phyloP scores from a whole-genome alignment of 1,140 invertebrate species.

The Eulimnadia texana region DNA sequence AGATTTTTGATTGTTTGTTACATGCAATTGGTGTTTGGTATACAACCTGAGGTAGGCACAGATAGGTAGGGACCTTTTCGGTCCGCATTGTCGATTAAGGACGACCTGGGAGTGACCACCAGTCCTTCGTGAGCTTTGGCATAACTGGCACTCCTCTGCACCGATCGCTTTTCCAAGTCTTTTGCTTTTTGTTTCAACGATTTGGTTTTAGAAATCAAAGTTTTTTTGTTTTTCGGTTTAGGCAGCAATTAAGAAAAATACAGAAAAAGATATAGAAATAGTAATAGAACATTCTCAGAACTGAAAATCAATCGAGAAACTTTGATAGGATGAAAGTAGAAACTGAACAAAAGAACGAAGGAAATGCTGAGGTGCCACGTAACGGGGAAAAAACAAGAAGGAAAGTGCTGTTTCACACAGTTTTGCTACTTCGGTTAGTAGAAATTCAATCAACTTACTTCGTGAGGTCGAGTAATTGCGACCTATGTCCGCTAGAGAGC shows the following conservation, averaged over 20 bases:
- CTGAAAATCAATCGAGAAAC: not conserved
- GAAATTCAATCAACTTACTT: slow-evolving; percentile 14
- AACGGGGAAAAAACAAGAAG: not conserved
- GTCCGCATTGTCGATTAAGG: slow-evolving; percentile 11
- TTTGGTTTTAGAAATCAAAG: slow-evolving; percentile 1
- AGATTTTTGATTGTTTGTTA: too few species aligned
- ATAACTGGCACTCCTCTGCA: slow-evolving; percentile 2
- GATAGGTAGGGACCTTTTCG: slow-evolving; percentile 54
- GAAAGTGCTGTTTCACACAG: too few species aligned
- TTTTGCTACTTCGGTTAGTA: not conserved
- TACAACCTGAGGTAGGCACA: slow-evolving; percentile 28
- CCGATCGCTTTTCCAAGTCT: slow-evolving; percentile 9
- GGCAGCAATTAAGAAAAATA: not conserved
- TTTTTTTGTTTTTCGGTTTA: not conserved
- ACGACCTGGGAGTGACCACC: slow-evolving; percentile 6
- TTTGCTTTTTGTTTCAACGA: not conserved
- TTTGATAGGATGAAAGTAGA: slow-evolving; percentile 4
- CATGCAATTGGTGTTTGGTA: not conserved
- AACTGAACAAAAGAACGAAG: slow-evolving; percentile 5
- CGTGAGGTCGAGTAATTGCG: slow-evolving; percentile 70
- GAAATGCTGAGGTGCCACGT: not conserved
- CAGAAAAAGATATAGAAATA: slow-evolving; percentile 3
- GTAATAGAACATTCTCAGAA: slow-evolving; percentile 13
- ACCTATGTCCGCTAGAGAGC: slow-evolving; percentile 92
- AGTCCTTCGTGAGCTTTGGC: slow-evolving; percentile 5